phyloP scores from a whole-genome alignment of 2,888 invertebrate species.

The Macrophya alboannulata region DNA sequence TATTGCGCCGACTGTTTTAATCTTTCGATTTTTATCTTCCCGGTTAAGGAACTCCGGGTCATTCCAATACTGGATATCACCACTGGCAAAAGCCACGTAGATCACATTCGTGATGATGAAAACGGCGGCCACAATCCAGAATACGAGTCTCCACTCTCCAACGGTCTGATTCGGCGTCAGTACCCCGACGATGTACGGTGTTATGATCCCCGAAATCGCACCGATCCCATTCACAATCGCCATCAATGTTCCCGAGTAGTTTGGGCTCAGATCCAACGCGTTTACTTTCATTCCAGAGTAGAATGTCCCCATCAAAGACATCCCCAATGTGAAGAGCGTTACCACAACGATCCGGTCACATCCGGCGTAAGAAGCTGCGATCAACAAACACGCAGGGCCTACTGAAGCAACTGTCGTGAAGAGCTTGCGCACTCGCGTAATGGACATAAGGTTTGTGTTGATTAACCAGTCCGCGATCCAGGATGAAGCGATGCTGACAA shows the following conservation, averaged over 20 bases:
- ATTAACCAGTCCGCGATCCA: conserved; percentile 79
- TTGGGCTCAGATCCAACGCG: conserved; percentile 80
- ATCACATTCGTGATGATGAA: conserved; percentile 86
- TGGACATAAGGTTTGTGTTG: conserved; percentile 72
- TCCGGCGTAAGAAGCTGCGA: conserved; percentile 80
- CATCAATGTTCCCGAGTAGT: conserved; percentile 81
- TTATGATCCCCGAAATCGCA: conserved; percentile 87
- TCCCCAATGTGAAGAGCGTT: conserved; percentile 85
- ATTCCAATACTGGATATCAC: conserved; percentile 88
- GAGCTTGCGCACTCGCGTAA: conserved; percentile 79
- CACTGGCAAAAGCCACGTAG: conserved; percentile 86
- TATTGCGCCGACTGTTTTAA: conserved; percentile 20
- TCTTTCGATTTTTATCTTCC: background rate
- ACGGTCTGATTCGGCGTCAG: conserved; percentile 85
- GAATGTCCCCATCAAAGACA: conserved; percentile 84
- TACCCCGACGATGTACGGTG: conserved; percentile 84
- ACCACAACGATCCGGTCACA: conserved; percentile 81
- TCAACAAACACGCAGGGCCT: conserved; percentile 80
- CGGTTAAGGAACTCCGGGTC: conserved; percentile 76
- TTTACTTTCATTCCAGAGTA: conserved; percentile 81
- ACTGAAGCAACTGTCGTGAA: conserved; percentile 81
- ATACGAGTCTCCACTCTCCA: conserved; percentile 89
- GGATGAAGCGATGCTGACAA: conserved; percentile 77
- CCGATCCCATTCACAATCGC: conserved; percentile 84
- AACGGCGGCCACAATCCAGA: conserved; percentile 90